phyloP scores from a whole-genome alignment of 2,113 vertebrate genomes.

The Elephantulus edwardii region DNA sequence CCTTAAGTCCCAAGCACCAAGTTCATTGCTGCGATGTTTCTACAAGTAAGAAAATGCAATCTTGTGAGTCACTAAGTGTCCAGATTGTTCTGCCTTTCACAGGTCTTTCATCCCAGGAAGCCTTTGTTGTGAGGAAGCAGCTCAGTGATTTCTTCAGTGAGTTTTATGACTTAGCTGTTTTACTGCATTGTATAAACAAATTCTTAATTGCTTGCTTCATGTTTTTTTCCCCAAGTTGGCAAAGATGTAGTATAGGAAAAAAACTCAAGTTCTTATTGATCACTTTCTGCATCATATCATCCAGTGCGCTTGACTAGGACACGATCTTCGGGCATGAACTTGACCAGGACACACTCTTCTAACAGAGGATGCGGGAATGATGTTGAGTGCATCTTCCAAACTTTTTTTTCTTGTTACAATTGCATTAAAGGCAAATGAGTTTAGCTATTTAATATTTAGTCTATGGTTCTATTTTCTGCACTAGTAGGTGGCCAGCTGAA shows the following conservation, averaged over 20 bases:
- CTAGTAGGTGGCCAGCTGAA: neutral
- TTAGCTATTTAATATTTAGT: neutral
- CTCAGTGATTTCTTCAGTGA: neutral
- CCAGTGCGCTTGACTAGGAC: neutral
- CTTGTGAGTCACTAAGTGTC: neutral
- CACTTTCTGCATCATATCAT: neutral
- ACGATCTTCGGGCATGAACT: neutral
- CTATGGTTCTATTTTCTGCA: neutral
- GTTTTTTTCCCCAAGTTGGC: neutral
- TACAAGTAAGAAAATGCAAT: conserved; percentile 5
- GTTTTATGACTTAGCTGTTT: neutral
- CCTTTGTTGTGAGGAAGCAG: neutral
- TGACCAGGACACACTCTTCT: neutral
- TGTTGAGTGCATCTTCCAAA: neutral
- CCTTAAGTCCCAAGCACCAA: neutral
- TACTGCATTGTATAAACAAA: neutral
- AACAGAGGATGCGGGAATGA: neutral
- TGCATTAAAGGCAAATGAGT: neutral
- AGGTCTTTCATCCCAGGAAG: neutral
- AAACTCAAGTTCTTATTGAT: neutral
- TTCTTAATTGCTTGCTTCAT: neutral
- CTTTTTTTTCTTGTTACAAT: neutral
- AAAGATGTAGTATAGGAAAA: neutral
- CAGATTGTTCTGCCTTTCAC: neutral
- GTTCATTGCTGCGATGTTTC: neutral